phyloP scores from a whole-genome alignment of 2,113 vertebrate species.

The Tauraco erythrolophus region DNA sequence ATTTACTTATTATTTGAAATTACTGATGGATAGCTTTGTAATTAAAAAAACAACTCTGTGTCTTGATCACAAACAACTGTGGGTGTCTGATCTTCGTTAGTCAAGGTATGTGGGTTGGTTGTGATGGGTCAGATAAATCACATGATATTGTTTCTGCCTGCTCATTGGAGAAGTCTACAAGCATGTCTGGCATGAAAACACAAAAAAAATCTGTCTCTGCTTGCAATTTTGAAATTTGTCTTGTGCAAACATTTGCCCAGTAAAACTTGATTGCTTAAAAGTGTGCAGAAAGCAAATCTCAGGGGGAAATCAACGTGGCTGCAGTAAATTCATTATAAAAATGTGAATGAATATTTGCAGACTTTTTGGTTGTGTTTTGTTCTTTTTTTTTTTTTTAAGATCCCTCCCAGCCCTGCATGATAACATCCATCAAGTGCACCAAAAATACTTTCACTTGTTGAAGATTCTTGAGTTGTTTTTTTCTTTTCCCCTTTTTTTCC shows the following conservation, averaged over 20 bases:
- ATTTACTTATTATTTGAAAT: constrained; percentile 76
- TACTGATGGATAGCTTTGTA: constrained; percentile 74
- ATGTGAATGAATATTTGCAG: constrained; percentile 60
- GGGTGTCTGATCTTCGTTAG: constrained; percentile 65
- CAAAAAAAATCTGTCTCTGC: constrained; percentile 61
- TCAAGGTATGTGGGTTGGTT: constrained; percentile 64
- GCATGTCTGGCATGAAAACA: constrained; percentile 63
- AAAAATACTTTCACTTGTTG: background rate
- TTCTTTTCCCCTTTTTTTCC: background rate
- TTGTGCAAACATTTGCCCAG: constrained; percentile 72
- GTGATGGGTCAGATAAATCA: constrained; percentile 70
- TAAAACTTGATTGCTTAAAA: constrained; percentile 69
- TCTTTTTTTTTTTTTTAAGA: background rate
- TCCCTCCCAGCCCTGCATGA: background rate
- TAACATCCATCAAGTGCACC: background rate
- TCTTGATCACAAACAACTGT: constrained; percentile 69
- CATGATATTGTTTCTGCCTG: constrained; percentile 63
- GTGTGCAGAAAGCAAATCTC: constrained; percentile 67
- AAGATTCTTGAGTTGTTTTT: background rate
- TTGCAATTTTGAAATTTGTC: constrained; percentile 69
- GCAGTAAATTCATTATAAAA: constrained; percentile 66
- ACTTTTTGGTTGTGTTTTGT: background rate
- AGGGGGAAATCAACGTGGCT: constrained; percentile 35
- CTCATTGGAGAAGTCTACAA: constrained; percentile 63
- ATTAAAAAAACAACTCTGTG: constrained; percentile 73